These are phyloP conservation scores for Mola mola DNA, from an alignment of 2,113 vertebrate species.

Conservation along the genomic window DNA sequence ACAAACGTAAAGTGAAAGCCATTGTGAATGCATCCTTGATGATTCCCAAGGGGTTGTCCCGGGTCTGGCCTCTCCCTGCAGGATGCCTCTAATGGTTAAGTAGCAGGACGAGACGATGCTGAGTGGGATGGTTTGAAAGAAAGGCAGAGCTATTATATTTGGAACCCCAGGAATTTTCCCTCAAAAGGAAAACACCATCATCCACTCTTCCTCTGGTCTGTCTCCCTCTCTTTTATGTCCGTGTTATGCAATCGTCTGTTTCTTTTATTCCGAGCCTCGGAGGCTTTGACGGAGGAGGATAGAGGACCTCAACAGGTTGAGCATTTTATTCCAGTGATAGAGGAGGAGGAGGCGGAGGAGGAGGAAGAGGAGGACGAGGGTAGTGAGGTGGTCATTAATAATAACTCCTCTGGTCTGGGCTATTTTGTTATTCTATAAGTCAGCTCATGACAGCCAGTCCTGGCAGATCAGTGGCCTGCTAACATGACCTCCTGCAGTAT, in stretches of 20 bases:
- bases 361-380: constrained; percentile 13
- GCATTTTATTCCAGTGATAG: constrained; percentile 59
- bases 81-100: constrained; percentile 36
- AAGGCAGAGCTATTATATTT: constrained; percentile 30
- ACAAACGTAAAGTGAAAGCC: constrained; percentile 19
- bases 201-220: constrained; percentile 36
- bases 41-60: constrained; percentile 16
- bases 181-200: constrained; percentile 59
- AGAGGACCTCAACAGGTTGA: constrained; percentile 74
- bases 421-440: constrained; percentile 20
- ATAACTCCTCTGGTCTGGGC: constrained; percentile 42
- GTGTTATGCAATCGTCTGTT: constrained; percentile 69
- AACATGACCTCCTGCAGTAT: constrained; percentile 63
- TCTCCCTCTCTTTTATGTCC: constrained; percentile 53
- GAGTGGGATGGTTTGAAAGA: constrained; percentile 33
- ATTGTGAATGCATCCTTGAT: constrained; percentile 9
- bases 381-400: constrained; percentile 44
- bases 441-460: constrained; percentile 42
- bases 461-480: constrained; percentile 39
- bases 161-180: constrained; percentile 41
- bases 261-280: constrained; percentile 64
- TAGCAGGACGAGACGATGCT: constrained; percentile 10
- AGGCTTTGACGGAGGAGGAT: constrained; percentile 67
- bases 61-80: constrained; percentile 20
- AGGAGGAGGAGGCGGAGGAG: constrained; percentile 27